A percentile compares a stretch with the other conserved stretches of the same genome.
Conservation (phyloP, 2,888 invertebrate species). For the Xestoiulus laeticollis region DNA sequence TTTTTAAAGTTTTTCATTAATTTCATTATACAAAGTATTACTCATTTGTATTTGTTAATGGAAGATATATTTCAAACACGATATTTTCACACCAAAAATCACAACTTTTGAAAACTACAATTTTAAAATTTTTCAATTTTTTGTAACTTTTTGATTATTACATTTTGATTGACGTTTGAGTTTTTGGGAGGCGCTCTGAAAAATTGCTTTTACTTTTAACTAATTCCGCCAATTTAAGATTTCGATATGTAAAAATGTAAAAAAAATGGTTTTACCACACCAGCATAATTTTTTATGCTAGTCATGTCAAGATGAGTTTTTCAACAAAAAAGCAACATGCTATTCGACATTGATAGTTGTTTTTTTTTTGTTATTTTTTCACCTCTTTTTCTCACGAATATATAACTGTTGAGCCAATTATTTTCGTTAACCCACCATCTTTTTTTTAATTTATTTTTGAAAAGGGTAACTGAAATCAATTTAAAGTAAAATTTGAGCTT, state of each 20-base stretch:
- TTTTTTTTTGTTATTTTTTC: not conserved
- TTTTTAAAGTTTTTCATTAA: too few species aligned
- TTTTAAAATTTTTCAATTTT: too few species aligned
- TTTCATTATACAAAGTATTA: too few species aligned
- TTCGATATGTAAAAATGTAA: not conserved
- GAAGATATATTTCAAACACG: too few species aligned
- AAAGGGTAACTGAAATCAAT: not conserved
- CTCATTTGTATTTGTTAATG: too few species aligned
- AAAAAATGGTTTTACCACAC: not conserved
- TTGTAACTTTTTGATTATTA: not conserved
- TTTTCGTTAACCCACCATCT: not conserved
- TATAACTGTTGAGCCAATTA: not conserved
- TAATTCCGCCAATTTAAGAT: not conserved
- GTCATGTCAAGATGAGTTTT: slow-evolving; percentile 12
- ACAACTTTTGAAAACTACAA: too few species aligned
- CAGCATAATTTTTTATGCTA: not conserved
- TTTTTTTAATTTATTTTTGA: not conserved
- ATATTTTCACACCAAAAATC: too few species aligned
- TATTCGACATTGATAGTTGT: not conserved
- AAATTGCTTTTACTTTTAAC: slow-evolving; percentile 3
- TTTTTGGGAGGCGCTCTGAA: not conserved
- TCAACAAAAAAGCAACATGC: not conserved
- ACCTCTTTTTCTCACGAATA: not conserved
- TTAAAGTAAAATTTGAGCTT: not conserved
- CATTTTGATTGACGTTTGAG: not conserved